Evolutionary conservation across 2,888 invertebrate genomes (phyloP).

Genomic region (Yponomeuta evonymella): DNA sequence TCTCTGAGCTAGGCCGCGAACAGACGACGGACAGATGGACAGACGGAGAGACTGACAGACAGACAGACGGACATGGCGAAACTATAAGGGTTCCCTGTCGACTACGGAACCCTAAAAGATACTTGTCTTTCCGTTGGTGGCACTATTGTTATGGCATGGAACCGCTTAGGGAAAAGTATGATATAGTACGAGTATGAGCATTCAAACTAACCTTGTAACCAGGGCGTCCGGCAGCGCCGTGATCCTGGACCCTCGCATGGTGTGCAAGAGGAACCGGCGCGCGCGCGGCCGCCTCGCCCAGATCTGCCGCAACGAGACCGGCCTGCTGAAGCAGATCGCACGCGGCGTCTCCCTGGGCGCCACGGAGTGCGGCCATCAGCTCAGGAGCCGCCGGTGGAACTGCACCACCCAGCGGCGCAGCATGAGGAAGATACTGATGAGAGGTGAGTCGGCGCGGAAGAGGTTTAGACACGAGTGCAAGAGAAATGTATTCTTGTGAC

Average conservation of each 20-base stretch:
- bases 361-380: conserved; percentile 91
- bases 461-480: too few species aligned
- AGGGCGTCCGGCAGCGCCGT: conserved; percentile 91
- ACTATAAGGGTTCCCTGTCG: too few species aligned
- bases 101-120: too few species aligned
- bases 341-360: conserved; percentile 89
- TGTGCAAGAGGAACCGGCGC: conserved; percentile 90
- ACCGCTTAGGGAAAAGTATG: too few species aligned
- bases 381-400: conserved; percentile 91
- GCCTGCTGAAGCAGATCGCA: conserved; percentile 87
- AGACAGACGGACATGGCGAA: too few species aligned
- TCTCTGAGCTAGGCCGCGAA: too few species aligned
- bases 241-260: conserved; percentile 90
- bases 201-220: conserved; percentile 25
- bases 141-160: too few species aligned
- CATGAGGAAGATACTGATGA: conserved; percentile 88
- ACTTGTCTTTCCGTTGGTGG: too few species aligned
- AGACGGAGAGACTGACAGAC: too few species aligned
- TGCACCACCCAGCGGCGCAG: conserved; percentile 88
- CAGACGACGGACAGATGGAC: too few species aligned
- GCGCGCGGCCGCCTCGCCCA: conserved; percentile 85
- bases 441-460: conserved; percentile 77
- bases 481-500: too few species aligned
- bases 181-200: too few species aligned
- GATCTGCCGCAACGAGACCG: conserved; percentile 89